Evolutionary conservation across 2,888 invertebrate species (phyloP).

Genomic region (Ochlodes sylvanus): DNA sequence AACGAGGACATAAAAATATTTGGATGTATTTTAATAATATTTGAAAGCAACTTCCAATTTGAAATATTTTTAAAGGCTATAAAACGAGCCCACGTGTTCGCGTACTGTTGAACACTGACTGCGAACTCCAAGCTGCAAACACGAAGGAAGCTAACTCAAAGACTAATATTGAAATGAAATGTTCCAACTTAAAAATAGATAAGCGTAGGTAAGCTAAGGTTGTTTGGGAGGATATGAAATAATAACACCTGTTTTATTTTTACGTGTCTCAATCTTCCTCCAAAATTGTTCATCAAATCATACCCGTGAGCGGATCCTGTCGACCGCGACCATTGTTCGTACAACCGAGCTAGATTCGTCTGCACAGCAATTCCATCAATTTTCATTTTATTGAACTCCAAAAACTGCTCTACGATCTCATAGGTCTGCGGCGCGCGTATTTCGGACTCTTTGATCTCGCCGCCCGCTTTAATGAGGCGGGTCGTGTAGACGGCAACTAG

Average conservation of each 20-base stretch:
- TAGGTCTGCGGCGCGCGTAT: slow-evolving; percentile 72
- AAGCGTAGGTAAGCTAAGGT: too few relatives aligned
- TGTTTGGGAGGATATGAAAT: too few relatives aligned
- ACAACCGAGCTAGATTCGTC: slow-evolving; percentile 2
- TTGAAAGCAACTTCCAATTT: neutral
- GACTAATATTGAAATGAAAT: too few relatives aligned
- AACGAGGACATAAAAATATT: slow-evolving; percentile 4
- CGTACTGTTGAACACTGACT: too few relatives aligned
- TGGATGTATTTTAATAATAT: slow-evolving; percentile 2
- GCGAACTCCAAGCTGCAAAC: too few relatives aligned
- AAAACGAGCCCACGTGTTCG: too few relatives aligned
- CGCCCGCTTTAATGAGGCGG: slow-evolving; percentile 82
- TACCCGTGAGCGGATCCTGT: neutral
- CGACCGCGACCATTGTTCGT: neutral
- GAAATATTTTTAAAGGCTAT: neutral
- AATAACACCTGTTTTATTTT: too few relatives aligned
- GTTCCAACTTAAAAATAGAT: too few relatives aligned
- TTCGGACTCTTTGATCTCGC: slow-evolving; percentile 87
- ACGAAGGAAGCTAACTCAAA: too few relatives aligned
- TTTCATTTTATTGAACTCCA: slow-evolving; percentile 42
- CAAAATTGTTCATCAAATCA: neutral
- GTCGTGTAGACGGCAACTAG: slow-evolving; percentile 76
- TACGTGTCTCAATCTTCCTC: neutral
- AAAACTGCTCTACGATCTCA: slow-evolving; percentile 58
- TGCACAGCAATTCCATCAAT: slow-evolving; percentile 31